A percentile compares a stretch with the other conserved stretches of the same genome.
phyloP scores from a whole-genome alignment of 2,888 invertebrate species.

The Drosophila buzzatii region DNA sequence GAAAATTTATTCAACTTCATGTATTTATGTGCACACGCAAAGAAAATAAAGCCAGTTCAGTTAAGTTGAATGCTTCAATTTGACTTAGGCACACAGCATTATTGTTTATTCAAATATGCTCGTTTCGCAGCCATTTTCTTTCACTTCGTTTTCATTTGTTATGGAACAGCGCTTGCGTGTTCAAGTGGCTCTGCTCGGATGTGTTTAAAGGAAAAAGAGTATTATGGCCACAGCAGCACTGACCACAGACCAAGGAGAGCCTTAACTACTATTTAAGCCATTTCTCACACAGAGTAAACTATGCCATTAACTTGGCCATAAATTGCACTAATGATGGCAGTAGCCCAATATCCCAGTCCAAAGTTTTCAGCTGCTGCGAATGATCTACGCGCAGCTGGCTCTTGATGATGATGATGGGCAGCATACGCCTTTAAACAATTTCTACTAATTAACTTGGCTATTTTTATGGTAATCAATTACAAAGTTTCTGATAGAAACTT shows the following conservation, averaged over 20 bases:
- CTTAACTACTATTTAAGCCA: constrained; percentile 43
- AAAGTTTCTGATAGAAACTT: constrained; percentile 66
- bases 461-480: constrained; percentile 76
- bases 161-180: constrained; percentile 6
- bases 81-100: background rate
- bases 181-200: background rate
- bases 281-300: constrained; percentile 53
- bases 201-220: background rate
- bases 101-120: constrained; percentile 2
- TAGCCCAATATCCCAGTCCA: constrained; percentile 20
- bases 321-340: constrained; percentile 66
- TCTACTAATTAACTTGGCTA: constrained; percentile 68
- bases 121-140: background rate
- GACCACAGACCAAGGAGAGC: background rate
- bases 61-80: background rate
- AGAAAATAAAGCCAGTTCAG: background rate
- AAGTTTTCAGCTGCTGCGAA: constrained; percentile 19
- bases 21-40: background rate
- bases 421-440: constrained; percentile 31
- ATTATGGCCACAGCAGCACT: constrained; percentile 14
- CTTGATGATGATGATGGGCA: constrained; percentile 18
- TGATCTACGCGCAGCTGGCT: constrained; percentile 41
- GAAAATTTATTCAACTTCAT: background rate
- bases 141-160: background rate
- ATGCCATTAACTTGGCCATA: constrained; percentile 62